Evolutionary conservation across 2,797 vertebrate species (phyloP), one percentile per base, ranked within the genome.

Genomic region (Parauchenoglanis ngamensis): DNA sequence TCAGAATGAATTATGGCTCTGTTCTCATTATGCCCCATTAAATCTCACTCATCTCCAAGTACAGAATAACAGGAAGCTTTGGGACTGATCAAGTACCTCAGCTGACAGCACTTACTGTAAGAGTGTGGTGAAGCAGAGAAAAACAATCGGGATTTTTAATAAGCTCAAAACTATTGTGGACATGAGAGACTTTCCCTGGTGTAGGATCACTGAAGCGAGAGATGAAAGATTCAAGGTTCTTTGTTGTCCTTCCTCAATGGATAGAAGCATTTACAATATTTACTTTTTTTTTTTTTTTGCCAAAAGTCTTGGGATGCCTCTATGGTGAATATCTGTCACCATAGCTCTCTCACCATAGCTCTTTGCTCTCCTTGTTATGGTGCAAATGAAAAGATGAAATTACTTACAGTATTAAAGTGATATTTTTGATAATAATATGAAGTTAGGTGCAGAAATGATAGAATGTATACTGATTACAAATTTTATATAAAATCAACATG

Each of bases 61-160:
- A 52, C 61, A 68, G 63, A 52, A 59, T 63, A 89, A 63, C 88
- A 84, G 52, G 84, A 86, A 61, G 59, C 54, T 61, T 70, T 72
- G 78, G 78, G 35, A 81, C 57, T 46, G 52, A 35, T 77, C 76
- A 52, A 67, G 76, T 40, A 44, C 72, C 81, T 88, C 79, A 88
- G 52, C 79, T 88, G 78, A 85, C 82, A 67, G 83, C 10, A 15
- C 46, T 90, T 88, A 65, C 83, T 87, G 85, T 85, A 80, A 80
- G 56, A 83, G 57, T 46, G 40, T 10, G 40, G 35, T n/a, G 31
- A 44, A 80, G 56, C 21, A 44, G 40, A 81, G 40, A 81, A 81
- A 61, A 46, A 63, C 21, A 46, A 25, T 35, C n/a, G 12, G 44
- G 56, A 80, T 25, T 10, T n/a, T 59, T 44, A 63, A 63, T 8